Percentiles rank a stretch among this genome's conserved stretches.
phyloP scores from a whole-genome alignment of 2,797 vertebrate species.

The Phoeniculus purpureus region DNA sequence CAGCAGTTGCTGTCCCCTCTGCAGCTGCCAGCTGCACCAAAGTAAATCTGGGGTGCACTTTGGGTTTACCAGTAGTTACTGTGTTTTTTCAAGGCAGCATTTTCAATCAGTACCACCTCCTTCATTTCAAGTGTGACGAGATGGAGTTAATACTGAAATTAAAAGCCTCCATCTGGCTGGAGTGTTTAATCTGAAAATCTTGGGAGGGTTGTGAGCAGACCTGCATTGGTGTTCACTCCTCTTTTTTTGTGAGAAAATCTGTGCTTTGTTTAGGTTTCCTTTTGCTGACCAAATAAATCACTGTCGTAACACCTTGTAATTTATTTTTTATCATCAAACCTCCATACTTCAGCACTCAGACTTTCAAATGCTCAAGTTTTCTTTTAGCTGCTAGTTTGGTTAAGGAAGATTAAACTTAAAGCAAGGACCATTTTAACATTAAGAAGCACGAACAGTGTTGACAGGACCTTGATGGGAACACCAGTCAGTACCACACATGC shows the following conservation, averaged over 20 bases:
- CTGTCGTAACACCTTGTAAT: not conserved
- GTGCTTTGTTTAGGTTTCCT: not conserved
- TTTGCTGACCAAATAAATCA: constrained; percentile 46
- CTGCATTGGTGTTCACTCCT: not conserved
- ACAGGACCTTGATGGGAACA: not conserved
- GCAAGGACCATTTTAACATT: not conserved
- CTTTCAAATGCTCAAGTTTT: not conserved
- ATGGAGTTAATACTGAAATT: not conserved
- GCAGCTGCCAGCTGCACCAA: not conserved
- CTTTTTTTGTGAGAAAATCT: constrained; percentile 4
- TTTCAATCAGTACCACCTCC: not conserved
- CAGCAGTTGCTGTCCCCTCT: not conserved
- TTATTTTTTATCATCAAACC: not conserved
- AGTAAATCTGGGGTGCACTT: not conserved
- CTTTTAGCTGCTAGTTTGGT: not conserved
- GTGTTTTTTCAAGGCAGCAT: not conserved
- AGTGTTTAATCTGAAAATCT: not conserved
- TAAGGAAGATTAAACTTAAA: not conserved
- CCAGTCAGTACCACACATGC: not conserved
- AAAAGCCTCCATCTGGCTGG: not conserved
- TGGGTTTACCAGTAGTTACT: not conserved
- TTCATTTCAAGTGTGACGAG: not conserved
- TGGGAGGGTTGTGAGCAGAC: not conserved
- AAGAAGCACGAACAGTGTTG: not conserved
- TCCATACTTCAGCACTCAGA: not conserved